Conservation (phyloP, 2,888 invertebrate genomes). For the Meganola albula region DNA sequence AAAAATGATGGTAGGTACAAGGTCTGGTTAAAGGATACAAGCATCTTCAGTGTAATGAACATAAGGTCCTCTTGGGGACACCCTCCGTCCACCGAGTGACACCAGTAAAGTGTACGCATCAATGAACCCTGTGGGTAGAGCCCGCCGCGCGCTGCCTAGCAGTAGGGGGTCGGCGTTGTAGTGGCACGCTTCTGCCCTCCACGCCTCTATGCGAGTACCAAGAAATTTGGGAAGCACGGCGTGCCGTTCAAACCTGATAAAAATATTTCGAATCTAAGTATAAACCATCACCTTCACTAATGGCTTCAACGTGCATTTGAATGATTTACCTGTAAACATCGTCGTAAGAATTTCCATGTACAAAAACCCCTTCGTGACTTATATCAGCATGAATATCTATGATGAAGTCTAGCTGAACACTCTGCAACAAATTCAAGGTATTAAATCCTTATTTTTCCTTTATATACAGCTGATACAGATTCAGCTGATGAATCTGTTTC, state of each 20-base stretch:
- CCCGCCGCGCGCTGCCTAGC: constrained; percentile 91
- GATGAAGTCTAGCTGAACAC: constrained; percentile 90
- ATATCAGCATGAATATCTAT: constrained; percentile 97
- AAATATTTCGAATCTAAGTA: too few relatives aligned
- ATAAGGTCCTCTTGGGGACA: constrained; percentile 82
- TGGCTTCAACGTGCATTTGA: too few relatives aligned
- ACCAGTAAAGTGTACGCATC: constrained; percentile 94
- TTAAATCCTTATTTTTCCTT: too few relatives aligned
- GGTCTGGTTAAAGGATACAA: constrained; percentile 88
- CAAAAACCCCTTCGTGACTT: constrained; percentile 94
- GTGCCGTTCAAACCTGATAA: constrained; percentile 93
- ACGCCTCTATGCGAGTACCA: constrained; percentile 92
- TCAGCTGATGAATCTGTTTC: too few relatives aligned
- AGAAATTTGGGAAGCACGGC: constrained; percentile 96
- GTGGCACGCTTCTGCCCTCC: constrained; percentile 89
- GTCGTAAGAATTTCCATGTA: constrained; percentile 96
- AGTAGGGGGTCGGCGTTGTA: constrained; percentile 94
- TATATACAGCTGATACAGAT: too few relatives aligned
- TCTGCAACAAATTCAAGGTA: too few relatives aligned
- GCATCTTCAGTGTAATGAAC: constrained; percentile 95
- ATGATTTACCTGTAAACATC: constrained; percentile 94
- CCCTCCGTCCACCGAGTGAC: constrained; percentile 92
- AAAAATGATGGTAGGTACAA: too few relatives aligned
- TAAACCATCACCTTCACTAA: too few relatives aligned
- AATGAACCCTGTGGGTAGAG: constrained; percentile 84